Base-by-base conservation (phyloP, 2,797 vertebrate genomes). In the Argentina silus region DNA sequence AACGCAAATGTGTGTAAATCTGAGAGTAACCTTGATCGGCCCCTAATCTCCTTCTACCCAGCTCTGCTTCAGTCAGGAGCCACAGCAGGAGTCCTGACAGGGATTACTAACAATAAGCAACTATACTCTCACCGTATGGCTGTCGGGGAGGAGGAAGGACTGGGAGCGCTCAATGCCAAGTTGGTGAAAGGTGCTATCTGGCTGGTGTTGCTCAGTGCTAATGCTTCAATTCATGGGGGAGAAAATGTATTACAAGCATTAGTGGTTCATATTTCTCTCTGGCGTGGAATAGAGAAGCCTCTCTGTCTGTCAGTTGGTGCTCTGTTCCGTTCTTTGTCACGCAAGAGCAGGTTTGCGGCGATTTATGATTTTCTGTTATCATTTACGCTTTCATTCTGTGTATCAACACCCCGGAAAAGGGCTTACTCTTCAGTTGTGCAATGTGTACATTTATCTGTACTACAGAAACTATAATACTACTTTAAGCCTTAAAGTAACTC, bases 21-120 rank as follows among this genome's bases (percentile, higher is more conserved):
- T 36, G 45, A 50, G 23, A 62, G 59, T 63, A 51, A 62, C 47
- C 69, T 71, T n/a, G 23, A 51, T 70, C 43, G 14, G 11, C 43
- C 27, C 27, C 15, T 71, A 71, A 71, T 71, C 69, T 47, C 57
- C 23, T 62, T 42, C 48, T 27, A 42, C 45, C 45, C 48, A 27
- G 59, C 45, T 27, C 4, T 21, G 9, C 45, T 70, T 19, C 8
- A 27, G 56, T n/a, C 69, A 48, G 56, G 19, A 50, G 53, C 67
- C 53, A 56, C 55, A n/a, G 53, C 43, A 11, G 44, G 42, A 69
- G 56, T 60, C 11, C n/a, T 36, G 27, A 36, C 27, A 15, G 42
- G 42, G 68, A 59, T 70, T 60, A 70, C 68, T 44, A 70, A 70
- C 68, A 60, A 70, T 70, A 47, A 60, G 56, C 12, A 60, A 60